phyloP scores from a whole-genome alignment of 2,888 invertebrate genomes.

The Copidosoma aretas region DNA sequence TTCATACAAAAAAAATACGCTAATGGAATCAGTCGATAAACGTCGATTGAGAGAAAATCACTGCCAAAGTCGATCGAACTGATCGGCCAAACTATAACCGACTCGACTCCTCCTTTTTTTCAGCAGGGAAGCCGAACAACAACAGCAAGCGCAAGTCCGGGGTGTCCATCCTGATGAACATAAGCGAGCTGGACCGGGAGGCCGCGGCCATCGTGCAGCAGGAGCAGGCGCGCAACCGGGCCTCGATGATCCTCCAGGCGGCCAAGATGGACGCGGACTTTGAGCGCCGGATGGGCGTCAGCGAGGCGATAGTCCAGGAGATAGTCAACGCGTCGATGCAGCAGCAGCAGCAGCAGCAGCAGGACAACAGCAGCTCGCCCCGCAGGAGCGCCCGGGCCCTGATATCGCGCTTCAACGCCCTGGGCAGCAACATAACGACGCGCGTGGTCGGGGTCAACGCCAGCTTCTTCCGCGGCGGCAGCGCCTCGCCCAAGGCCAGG shows the following conservation, averaged over 20 bases:
- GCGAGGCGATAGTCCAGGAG: slow-evolving; percentile 52
- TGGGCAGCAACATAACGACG: slow-evolving; percentile 64
- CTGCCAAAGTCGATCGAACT: too few species aligned
- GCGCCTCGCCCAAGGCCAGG: slow-evolving; percentile 28
- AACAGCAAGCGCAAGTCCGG: slow-evolving; percentile 67
- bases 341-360: too few species aligned
- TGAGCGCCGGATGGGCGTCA: slow-evolving; percentile 43
- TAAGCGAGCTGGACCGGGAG: slow-evolving; percentile 81
- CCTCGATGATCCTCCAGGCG: slow-evolving; percentile 51
- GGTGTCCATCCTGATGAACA: slow-evolving; percentile 73
- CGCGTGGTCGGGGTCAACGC: slow-evolving; percentile 65
- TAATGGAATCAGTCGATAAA: too few species aligned
- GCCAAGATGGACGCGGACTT: slow-evolving; percentile 38
- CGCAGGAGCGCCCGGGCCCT: slow-evolving; percentile 64
- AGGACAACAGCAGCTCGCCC: slow-evolving; percentile 48
- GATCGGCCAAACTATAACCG: too few species aligned
- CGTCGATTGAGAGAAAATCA: too few species aligned
- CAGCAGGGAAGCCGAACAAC: too few species aligned
- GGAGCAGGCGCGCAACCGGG: slow-evolving; percentile 60
- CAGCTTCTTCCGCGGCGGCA: slow-evolving; percentile 63
- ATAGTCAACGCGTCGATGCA: slow-evolving; percentile 54
- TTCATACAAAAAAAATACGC: too few species aligned
- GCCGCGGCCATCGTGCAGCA: slow-evolving; percentile 77
- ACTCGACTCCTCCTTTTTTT: too few species aligned
- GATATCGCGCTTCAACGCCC: slow-evolving; percentile 71